Percentiles rank a stretch among this genome's conserved stretches.
phyloP scores from a whole-genome alignment of 2,888 invertebrate species.

The Drosophila pegasa region DNA sequence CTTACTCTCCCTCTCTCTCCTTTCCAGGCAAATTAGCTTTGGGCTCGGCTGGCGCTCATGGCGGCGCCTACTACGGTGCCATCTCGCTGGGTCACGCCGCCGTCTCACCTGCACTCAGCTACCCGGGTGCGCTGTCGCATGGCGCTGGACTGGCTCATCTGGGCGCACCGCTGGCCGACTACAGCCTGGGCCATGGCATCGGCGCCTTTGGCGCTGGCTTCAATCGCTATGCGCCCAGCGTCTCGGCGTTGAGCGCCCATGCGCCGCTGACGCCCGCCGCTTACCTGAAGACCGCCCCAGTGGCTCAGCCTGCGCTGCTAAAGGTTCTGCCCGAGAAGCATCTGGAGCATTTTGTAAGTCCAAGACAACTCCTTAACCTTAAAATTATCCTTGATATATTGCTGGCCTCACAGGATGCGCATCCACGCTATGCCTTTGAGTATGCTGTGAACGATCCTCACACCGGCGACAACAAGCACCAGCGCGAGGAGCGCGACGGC shows the following conservation, averaged over 20 bases:
- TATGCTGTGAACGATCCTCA: constrained; percentile 91
- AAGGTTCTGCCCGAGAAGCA: constrained; percentile 88
- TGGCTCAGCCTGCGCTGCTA: constrained; percentile 83
- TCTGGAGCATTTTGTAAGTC: constrained; percentile 88
- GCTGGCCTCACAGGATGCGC: constrained; percentile 86
- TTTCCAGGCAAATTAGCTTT: constrained; percentile 44
- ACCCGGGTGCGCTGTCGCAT: constrained; percentile 74
- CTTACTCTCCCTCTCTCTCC: background rate
- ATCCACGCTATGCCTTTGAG: constrained; percentile 90
- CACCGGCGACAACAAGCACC: constrained; percentile 90
- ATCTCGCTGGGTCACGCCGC: constrained; percentile 74
- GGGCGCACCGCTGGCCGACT: constrained; percentile 65
- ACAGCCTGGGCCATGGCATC: constrained; percentile 73
- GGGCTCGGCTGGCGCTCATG: constrained; percentile 34
- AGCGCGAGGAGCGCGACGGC: constrained; percentile 90
- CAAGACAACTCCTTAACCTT: fast-evolving
- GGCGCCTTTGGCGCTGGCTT: constrained; percentile 78
- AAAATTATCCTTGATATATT: background rate
- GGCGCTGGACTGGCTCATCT: constrained; percentile 45
- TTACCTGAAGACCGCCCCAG: constrained; percentile 83
- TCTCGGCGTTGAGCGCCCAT: constrained; percentile 80
- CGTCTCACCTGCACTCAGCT: constrained; percentile 74
- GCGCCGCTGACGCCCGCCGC: constrained; percentile 83
- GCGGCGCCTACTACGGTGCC: constrained; percentile 75
- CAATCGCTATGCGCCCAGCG: constrained; percentile 83